Conservation (phyloP, 2,888 invertebrate species). For the Salticus scenicus region DNA sequence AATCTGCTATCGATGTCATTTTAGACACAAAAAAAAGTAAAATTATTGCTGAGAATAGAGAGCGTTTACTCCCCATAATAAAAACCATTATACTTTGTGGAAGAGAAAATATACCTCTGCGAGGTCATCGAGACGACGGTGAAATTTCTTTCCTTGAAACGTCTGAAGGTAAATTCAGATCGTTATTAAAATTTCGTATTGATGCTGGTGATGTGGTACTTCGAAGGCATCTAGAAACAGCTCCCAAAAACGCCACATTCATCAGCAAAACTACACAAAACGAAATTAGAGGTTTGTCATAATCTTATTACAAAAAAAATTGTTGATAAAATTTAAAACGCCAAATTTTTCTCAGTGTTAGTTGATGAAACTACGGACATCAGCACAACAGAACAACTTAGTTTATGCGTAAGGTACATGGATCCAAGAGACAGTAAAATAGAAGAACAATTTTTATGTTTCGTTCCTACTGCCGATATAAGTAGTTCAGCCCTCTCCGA, state of each 20-base stretch:
- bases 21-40: neutral
- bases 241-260: neutral
- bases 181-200: slow-evolving; percentile 3
- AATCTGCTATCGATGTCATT: neutral
- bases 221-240: neutral
- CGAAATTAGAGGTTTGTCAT: neutral
- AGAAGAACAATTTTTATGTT: neutral
- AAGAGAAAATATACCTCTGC: neutral
- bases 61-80: neutral
- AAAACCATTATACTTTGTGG: neutral
- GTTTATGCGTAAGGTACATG: neutral
- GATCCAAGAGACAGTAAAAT: neutral
- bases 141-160: neutral
- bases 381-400: neutral
- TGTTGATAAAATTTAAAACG: neutral
- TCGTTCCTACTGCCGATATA: neutral
- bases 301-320: neutral
- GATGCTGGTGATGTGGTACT: neutral
- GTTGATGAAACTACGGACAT: slow-evolving; percentile 3
- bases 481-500: neutral
- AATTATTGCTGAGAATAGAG: neutral
- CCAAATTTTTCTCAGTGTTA: neutral
- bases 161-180: neutral
- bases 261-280: slow-evolving; percentile 1
- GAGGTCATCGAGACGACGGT: neutral